Percentiles rank a stretch among this genome's conserved stretches.
Conservation (phyloP, 2,888 invertebrate genomes). For the Lottia gigantea region DNA sequence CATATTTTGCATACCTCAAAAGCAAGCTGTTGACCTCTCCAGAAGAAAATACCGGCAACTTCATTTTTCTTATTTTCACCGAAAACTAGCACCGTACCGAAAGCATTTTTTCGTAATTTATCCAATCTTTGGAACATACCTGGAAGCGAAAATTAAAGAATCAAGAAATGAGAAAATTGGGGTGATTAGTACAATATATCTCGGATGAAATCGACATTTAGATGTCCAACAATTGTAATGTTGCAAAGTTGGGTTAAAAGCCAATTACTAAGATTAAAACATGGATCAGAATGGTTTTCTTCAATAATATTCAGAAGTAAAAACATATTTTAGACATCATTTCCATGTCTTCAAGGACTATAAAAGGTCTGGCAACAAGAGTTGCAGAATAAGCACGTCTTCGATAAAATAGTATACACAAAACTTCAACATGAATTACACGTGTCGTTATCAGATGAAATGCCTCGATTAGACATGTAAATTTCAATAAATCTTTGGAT, state of each 20-base stretch:
- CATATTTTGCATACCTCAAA: slow-evolving; percentile 74
- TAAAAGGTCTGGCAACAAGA: too few relatives aligned
- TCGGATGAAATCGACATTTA: too few relatives aligned
- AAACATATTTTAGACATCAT: slow-evolving; percentile 3
- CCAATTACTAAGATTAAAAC: not conserved
- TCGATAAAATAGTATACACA: too few relatives aligned
- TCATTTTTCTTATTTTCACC: slow-evolving; percentile 90
- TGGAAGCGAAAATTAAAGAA: slow-evolving; percentile 61
- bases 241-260: too few relatives aligned
- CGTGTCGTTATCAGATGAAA: too few relatives aligned
- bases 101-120: slow-evolving; percentile 96
- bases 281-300: slow-evolving; percentile 2
- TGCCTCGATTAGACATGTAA: too few relatives aligned
- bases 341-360: not conserved
- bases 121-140: slow-evolving; percentile 99
- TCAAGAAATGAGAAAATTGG: not conserved
- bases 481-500: too few relatives aligned
- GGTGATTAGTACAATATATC: too few relatives aligned
- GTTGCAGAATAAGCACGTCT: too few relatives aligned
- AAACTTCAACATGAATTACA: too few relatives aligned
- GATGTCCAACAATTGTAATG: too few relatives aligned
- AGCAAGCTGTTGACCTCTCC: slow-evolving; percentile 94
- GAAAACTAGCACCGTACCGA: slow-evolving; percentile 93
- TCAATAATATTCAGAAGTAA: slow-evolving; percentile 9
- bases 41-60: slow-evolving; percentile 98